Evolutionary conservation across 1,140 invertebrate genomes (phyloP), one percentile per base, ranked within the genome.

Genomic region (Schlechtendalia chinensis): DNA sequence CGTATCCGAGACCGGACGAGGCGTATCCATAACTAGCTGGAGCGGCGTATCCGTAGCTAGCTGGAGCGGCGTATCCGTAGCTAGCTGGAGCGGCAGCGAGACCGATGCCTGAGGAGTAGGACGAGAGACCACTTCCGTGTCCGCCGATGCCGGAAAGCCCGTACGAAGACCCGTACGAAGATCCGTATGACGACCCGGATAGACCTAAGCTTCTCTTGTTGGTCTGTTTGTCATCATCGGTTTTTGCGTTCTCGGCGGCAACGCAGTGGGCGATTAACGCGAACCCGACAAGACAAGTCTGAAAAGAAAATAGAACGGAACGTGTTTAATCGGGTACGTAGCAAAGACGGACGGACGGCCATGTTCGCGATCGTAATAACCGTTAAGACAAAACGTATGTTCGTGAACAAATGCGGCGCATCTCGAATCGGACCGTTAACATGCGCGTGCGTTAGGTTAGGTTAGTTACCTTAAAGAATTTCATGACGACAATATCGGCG

Each of bases 381-480:
- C n/a, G n/a, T n/a, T n/a, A n/a, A n/a, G n/a, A n/a, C n/a, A n/a
- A n/a, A n/a, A n/a, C n/a, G n/a, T n/a, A n/a, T n/a, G n/a, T n/a
- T n/a, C n/a, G n/a, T n/a, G n/a, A n/a, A n/a, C n/a, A n/a, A n/a
- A n/a, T n/a, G n/a, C n/a, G n/a, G n/a, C n/a, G n/a, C n/a, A n/a
- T n/a, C n/a, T n/a, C n/a, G n/a, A n/a, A n/a, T n/a, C n/a, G n/a
- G n/a, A n/a, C n/a, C n/a, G n/a, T n/a, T n/a, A n/a, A n/a, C n/a
- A n/a, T 67, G 39, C 32, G 19, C n/a, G 12, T 67, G 63, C 12
- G 14, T 32, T 59, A n/a, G n/a, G n/a, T n/a, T n/a, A n/a, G n/a
- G n/a, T n/a, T n/a, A n/a, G n/a, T n/a, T 50, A 79, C 75, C 75
- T 79, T 79, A 12, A 63, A 63, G 58, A 79, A 79, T n/a, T 79